Percentiles rank a stretch among this genome's conserved stretches.
Conservation (phyloP, 2,888 invertebrate species). For the Nemotelus nigrinus region DNA sequence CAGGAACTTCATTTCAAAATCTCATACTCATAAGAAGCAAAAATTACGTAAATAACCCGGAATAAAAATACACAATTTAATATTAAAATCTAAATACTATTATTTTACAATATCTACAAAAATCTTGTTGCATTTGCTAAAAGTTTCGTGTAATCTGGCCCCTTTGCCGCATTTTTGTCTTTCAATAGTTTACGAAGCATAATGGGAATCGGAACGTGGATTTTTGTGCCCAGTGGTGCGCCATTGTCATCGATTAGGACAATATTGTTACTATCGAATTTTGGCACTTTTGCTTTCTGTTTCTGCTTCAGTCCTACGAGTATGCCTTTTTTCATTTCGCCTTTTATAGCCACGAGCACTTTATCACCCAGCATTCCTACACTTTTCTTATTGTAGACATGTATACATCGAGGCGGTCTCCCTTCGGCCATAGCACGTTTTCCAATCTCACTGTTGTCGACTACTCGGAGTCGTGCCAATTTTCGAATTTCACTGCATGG, state of each 20-base stretch:
- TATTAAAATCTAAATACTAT: not conserved
- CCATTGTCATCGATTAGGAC: slow-evolving; percentile 96
- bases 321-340: slow-evolving; percentile 93
- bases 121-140: slow-evolving; percentile 89
- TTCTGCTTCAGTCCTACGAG: slow-evolving; percentile 87
- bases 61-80: not conserved
- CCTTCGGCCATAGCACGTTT: slow-evolving; percentile 95
- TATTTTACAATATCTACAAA: slow-evolving; percentile 68
- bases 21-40: too few species aligned
- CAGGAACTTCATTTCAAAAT: too few species aligned
- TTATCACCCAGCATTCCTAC: slow-evolving; percentile 78
- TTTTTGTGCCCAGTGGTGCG: slow-evolving; percentile 92
- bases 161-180: slow-evolving; percentile 81
- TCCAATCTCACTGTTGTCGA: slow-evolving; percentile 96
- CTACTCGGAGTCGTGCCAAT: slow-evolving; percentile 84
- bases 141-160: slow-evolving; percentile 91
- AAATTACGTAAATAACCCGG: not conserved
- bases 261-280: slow-evolving; percentile 94
- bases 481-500: slow-evolving; percentile 75
- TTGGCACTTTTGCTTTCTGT: slow-evolving; percentile 83
- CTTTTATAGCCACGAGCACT: slow-evolving; percentile 92
- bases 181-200: slow-evolving; percentile 84
- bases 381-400: slow-evolving; percentile 86
- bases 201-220: slow-evolving; percentile 94
- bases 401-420: slow-evolving; percentile 91